Evolutionary conservation across 2,888 invertebrate species (phyloP).

Genomic region (Athalia circularis): DNA sequence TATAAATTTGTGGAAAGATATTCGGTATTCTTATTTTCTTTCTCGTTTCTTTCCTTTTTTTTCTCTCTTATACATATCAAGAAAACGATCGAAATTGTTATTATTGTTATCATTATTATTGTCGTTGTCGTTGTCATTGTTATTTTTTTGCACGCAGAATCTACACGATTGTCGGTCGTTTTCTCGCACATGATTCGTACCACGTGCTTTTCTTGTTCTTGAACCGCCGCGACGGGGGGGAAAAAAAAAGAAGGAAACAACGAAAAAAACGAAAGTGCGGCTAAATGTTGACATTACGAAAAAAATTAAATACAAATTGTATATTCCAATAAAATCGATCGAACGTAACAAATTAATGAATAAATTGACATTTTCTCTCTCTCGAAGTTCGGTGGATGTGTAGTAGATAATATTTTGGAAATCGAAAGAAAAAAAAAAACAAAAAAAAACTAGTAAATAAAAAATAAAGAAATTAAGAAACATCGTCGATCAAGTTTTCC

Average conservation of each 20-base stretch:
- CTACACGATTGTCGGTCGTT: not conserved
- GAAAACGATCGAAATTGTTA: not conserved
- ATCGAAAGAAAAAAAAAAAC: not conserved
- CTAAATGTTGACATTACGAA: too few species aligned
- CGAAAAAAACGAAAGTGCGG: not conserved
- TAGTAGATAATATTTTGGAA: not conserved
- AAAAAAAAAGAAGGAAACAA: too few species aligned
- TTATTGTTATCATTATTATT: too few species aligned
- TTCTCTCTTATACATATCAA: too few species aligned
- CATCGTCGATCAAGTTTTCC: too few species aligned
- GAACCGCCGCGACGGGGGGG: too few species aligned
- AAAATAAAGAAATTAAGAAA: not conserved
- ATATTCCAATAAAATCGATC: not conserved
- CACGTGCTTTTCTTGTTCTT: not conserved
- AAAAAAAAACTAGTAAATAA: not conserved
- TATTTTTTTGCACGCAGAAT: too few species aligned
- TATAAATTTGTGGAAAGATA: not conserved
- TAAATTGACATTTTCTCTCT: too few species aligned
- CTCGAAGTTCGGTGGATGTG: too few species aligned
- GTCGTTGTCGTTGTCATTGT: too few species aligned
- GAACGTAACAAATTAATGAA: too few species aligned
- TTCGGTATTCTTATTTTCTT: not conserved
- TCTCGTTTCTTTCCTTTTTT: too few species aligned
- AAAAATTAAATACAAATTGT: not conserved
- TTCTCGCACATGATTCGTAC: not conserved